Evolutionary conservation across 1,140 invertebrate species (phyloP).

Genomic region (Cydia strobilella): DNA sequence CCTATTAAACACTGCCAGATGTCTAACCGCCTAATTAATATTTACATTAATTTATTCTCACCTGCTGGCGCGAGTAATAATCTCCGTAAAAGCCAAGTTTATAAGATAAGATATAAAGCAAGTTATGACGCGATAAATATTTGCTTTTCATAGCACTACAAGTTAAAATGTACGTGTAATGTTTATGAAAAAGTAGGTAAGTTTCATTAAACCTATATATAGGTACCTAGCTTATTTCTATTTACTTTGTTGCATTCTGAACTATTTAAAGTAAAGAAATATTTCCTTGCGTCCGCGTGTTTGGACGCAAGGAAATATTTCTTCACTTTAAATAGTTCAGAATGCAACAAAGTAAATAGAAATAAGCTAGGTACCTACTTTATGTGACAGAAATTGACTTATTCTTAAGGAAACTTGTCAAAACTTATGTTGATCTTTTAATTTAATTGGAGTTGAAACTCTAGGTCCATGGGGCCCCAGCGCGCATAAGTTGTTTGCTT

Average conservation of each 20-base stretch:
- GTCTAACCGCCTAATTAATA: conserved; percentile 32
- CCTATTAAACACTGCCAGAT: conserved; percentile 32
- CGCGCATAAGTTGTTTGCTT: no score
- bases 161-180: conserved; percentile 14
- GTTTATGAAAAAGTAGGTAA: conserved; percentile 6
- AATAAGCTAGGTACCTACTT: neutral
- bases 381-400: neutral
- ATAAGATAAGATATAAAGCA: conserved; percentile 19
- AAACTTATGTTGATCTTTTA: neutral
- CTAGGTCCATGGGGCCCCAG: no score
- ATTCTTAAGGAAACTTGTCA: neutral
- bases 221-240: no score
- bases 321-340: neutral
- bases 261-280: no score
- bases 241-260: no score
- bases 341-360: neutral
- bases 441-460: no score
- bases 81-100: conserved; percentile 14
- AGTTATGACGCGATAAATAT: conserved; percentile 7
- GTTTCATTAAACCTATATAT: conserved; percentile 5
- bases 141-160: conserved; percentile 14
- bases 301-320: neutral
- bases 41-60: conserved; percentile 29
- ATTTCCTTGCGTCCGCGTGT: no score
- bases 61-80: conserved; percentile 17